Evolutionary conservation across 2,888 invertebrate species (phyloP), one percentile per base, ranked within the genome.

Genomic region (Stenoptilia bipunctidactyla): DNA sequence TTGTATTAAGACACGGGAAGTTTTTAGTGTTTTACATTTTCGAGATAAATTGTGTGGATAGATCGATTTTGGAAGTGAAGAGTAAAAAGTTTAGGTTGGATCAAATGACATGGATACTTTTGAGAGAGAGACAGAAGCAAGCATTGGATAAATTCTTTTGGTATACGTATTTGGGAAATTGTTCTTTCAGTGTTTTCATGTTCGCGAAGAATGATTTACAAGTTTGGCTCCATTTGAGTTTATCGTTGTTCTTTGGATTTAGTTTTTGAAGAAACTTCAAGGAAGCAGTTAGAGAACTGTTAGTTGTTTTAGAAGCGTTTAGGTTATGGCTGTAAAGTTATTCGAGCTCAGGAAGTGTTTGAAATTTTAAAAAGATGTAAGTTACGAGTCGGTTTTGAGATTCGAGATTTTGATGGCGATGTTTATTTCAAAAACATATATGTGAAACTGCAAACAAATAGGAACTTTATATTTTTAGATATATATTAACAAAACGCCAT

Each of bases 1-100:
- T 58, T 62, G 53, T 48, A 43, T 58, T 49, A 46, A 46, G 46
- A 52, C 49, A 49, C 39, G 40, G 39, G 47, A 44, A 45, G 45
- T 57, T 61, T 63, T 56, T 53, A 55, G 52, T 56, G 54, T 56
- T 56, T 56, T 61, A 59, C 56, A 61, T 62, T 61, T 55, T 50
- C 51, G 52, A 48, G 56, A 56, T 59, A 66, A 68, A 67, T 67
- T 62, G 66, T 40, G 50, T 43, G 52, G 20, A 27, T 13, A 27
- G 10, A 25, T 39, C 4, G 30, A 30, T 30, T 30, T 12, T 35
- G 39, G 27, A 15, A 27, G 15, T n/a, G 6, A 6, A 27, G 12
- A 13, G 13, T 25, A 27, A 37, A 37, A 30, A 30, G 25, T 30
- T 30, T n/a, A 30, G 12, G 30, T 30, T 30, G 30, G 2, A 30